Evolutionary conservation across 2,797 vertebrate species (phyloP), one percentile per base, ranked within the genome.

Genomic region (Chloroceryle inda): DNA sequence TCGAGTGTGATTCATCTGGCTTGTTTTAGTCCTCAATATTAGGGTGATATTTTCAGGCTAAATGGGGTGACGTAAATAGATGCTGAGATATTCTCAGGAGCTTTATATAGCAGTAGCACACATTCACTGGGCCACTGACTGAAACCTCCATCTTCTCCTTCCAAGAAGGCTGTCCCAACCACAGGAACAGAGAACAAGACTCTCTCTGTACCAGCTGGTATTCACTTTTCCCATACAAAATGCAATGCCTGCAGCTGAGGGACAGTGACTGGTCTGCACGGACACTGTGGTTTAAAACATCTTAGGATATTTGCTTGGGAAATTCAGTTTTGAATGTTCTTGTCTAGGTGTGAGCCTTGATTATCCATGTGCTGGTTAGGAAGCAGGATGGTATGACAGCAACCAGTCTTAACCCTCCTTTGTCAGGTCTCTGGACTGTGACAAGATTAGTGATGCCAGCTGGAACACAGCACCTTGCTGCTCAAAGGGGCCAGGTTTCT

Each of bases 1-100:
- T 93, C 3, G 6, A 95, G 90, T 55, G 77, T 96, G 96, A 97
- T 96, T 96, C 96, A 93, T 96, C 80, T 88, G 66, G 14, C 44
- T 67, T 40, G 29, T 88, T 96, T 96, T 96, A 96, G 92, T 67
- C 38, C 75, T 66, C 80, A 90, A 19, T 14, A 7, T 96, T 90
- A 86, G 88, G 85, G 69, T 88, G 80, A 97, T 94, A 94, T 93
- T 90, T 97, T 67, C 77, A 93, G 85, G 77, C 93, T 93, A 69
- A 96, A 90, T 33, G 16, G 85, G 69, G 63, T 96, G 85, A 76
- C 80, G 40, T 82, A 96, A 96, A 95, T 88, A 96, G 90, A 94
- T 76, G 68, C 29, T 55, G 95, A 81, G 44, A 50, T 50, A 50
- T 88, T 95, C 80, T 90, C 59, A 50, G 74, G 62, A 90, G 63